These are phyloP conservation scores for Xylophagus ater DNA, from an alignment of 2,888 invertebrate species.

Conservation along the genomic window DNA sequence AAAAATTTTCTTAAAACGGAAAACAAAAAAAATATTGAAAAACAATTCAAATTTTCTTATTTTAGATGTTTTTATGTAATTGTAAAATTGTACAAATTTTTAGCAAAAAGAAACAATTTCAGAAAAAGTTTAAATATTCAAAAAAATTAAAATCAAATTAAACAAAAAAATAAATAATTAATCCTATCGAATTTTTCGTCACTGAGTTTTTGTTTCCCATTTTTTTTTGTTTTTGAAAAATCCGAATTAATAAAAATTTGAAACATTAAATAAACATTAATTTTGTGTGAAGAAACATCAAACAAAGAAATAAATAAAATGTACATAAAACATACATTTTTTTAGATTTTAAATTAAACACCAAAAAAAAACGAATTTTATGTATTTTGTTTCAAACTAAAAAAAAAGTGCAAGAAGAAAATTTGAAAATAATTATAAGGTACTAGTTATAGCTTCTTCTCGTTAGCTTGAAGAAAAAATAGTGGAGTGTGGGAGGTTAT, in stretches of 20 bases:
- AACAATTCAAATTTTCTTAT: neutral
- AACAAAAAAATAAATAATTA: conserved; percentile 1
- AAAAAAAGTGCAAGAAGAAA: too few species aligned
- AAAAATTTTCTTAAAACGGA: conserved; percentile 4
- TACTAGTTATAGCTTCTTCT: too few species aligned
- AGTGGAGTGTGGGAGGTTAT: too few species aligned
- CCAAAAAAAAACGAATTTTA: too few species aligned
- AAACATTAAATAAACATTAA: too few species aligned
- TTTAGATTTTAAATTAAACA: too few species aligned
- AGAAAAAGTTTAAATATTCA: conserved; percentile 4
- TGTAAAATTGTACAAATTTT: conserved; percentile 16
- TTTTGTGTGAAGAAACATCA: too few species aligned
- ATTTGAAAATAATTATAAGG: too few species aligned
- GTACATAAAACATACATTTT: too few species aligned
- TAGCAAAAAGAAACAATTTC: conserved; percentile 2
- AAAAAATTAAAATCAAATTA: conserved; percentile 2
- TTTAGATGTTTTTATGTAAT: conserved; percentile 14
- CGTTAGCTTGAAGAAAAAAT: too few species aligned
- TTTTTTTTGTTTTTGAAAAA: conserved; percentile 3
- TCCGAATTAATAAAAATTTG: neutral
- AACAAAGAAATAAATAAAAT: too few species aligned
- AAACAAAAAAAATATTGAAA: neutral
- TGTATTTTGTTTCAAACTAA: too few species aligned
- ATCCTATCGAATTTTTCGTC: conserved; percentile 8
- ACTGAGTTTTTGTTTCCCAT: neutral